These are phyloP conservation scores for Crypturellus undulatus DNA, from an alignment of 2,113 vertebrate genomes.

Conservation along the genomic window DNA sequence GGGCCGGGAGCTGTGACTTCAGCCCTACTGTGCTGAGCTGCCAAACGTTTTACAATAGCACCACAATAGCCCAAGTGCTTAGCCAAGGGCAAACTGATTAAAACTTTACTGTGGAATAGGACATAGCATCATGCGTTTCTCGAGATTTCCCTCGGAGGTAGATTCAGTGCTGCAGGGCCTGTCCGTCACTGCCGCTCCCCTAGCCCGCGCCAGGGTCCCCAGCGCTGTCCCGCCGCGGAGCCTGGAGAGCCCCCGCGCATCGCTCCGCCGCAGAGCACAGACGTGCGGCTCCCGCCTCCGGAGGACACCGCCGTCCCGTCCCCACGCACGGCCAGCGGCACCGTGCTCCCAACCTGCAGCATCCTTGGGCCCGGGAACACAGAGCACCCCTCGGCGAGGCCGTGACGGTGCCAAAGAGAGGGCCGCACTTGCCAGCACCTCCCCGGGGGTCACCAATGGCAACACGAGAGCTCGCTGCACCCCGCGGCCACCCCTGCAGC, in stretches of 20 bases:
- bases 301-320: not conserved
- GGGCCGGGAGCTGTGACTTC: not conserved
- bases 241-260: not conserved
- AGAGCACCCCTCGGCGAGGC: not conserved
- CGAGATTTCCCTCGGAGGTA: constrained; percentile 71
- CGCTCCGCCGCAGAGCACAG: not conserved
- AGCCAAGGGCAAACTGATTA: constrained; percentile 61
- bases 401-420: not conserved
- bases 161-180: constrained; percentile 65
- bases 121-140: constrained; percentile 54
- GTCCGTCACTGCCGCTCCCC: not conserved
- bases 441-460: accelerated
- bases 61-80: constrained; percentile 59
- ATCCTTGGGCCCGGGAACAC: not conserved
- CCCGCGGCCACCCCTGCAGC: not conserved
- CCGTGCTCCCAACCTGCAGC: not conserved
- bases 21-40: constrained; percentile 66
- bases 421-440: not conserved
- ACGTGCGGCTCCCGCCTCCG: not conserved
- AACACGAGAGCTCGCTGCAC: accelerated
- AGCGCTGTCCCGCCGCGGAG: not conserved
- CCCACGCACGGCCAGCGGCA: accelerated
- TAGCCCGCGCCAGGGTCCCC: not conserved
- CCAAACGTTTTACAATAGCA: constrained; percentile 64
- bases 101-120: constrained; percentile 68